Conservation (phyloP, 2,113 vertebrate genomes). For the Phocoena phocoena region DNA sequence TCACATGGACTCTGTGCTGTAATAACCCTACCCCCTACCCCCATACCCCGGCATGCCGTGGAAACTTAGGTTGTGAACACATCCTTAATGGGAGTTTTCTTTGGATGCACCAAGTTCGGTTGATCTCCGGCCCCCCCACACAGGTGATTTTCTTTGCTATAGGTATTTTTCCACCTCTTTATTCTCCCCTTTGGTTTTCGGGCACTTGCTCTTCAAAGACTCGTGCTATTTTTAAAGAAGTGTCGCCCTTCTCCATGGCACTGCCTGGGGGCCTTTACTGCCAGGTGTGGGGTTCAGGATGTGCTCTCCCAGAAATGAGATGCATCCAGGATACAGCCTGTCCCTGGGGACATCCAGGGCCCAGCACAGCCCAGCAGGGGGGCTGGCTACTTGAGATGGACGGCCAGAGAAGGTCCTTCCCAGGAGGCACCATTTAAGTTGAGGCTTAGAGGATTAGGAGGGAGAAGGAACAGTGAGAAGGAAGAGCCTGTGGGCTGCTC, state of each 20-base stretch:
- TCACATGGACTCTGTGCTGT: accelerated
- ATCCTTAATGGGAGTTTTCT: neutral
- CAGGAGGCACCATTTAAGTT: neutral
- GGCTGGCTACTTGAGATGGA: neutral
- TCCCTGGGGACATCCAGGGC: neutral
- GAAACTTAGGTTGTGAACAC: accelerated
- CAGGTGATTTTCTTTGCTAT: accelerated
- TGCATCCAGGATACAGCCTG: accelerated
- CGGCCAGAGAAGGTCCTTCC: neutral
- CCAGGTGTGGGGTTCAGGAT: neutral
- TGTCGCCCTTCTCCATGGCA: accelerated
- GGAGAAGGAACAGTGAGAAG: neutral
- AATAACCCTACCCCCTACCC: neutral
- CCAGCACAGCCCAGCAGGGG: neutral
- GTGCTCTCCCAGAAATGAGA: accelerated
- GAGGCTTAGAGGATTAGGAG: neutral
- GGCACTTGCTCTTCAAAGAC: accelerated
- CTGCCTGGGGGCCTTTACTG: neutral
- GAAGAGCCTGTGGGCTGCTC: neutral
- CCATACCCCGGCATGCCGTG: neutral
- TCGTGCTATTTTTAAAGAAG: accelerated
- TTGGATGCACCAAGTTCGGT: accelerated
- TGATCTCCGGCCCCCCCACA: accelerated
- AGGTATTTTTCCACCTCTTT: accelerated
- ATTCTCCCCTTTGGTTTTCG: accelerated